Evolutionary conservation across 2,113 vertebrate species (phyloP), one percentile per base, ranked within the genome.

Genomic region (Gobius niger): DNA sequence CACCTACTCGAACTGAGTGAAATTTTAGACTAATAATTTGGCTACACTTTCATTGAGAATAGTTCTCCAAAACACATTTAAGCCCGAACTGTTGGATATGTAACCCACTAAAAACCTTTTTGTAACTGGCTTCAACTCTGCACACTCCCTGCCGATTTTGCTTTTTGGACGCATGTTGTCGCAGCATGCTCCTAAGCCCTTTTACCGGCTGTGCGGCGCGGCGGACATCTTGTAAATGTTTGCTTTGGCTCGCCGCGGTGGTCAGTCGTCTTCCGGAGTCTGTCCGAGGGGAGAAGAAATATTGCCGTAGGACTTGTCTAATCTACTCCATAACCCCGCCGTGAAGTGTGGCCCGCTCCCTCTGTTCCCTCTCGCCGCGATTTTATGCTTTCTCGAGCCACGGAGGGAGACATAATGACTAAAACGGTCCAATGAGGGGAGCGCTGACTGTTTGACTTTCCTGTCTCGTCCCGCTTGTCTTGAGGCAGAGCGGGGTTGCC

Each of bases 301-400:
- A 77, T 84, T 81, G 87, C 80, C 84, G 69, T 70, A 66, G 80
- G 76, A 85, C 78, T 40, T 76, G 63, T 82, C 71, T 91, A 88
- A 90, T 88, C 84, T 86, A 82, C 87, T 85, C 80, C 15, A 19
- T 34, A 80, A 77, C 70, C 82, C 64, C 18, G 73, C 73, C 7
- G 77, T 2, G 81, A 40, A 60, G 77, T 73, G 80, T 84, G 82
- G 82, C 68, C 6, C 78, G 69, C 75, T 57, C 73, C 60, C 40
- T 60, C 47, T 9, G 8, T 46, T 65, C 65, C 49, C 68, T 44
- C 73, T 81, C 73, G 66, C 67, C 71, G 72, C 63, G 61, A 7
- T 40, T 16, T 75, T 72, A 70, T 44, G 52, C 24, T 46, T 44
- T 56, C 68, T 34, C 7, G 60, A 72, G 82, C 57, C 64, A 16